Base-by-base conservation (phyloP, 2,888 invertebrate species). In the Hermodice carunculata region DNA sequence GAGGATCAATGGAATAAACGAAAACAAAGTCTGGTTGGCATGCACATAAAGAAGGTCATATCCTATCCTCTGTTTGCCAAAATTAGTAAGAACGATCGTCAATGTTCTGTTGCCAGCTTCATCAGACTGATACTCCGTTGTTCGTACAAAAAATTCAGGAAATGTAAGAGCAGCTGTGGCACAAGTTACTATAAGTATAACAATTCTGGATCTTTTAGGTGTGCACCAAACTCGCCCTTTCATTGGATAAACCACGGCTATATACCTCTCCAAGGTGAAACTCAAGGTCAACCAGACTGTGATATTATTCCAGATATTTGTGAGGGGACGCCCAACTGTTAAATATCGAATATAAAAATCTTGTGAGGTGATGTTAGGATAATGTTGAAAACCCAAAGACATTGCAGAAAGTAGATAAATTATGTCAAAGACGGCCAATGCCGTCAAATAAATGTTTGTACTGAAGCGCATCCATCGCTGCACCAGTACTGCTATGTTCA, bases 221-320 rank as follows among this genome's bases (percentile, higher is more conserved):
- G 92, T 92, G 84, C 92, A 92, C 75, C 91, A 66, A 22, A 73
- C 89, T 85, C 91, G 91, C 44, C 92, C 91, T 69, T 89, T 88
- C 82, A 93, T 90, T 22, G 92, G 92, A 85, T 92, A 90, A 76
- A 92, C 91, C 26, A 92, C 92, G 31, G 92, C 92, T 68, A 92
- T 91, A 86, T 92, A 92, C 53, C 93, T 88, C 85, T 93, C 92
- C 61, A 92, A 87, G 24, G 92, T 92, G 82, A 93, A 93, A 65
- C 91, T 90, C 28, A 92, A 91, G 31, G 91, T 92, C 71, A 93
- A 86, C 91, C 92, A 92, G 51, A 92, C 91, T 52, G 91, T 92
- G 37, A 91, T 90, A 78, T 91, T 91, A 76, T 87, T 88, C 60
- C 80, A 90, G 29, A 91, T 90, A 84, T 92, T 92, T 54, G 90